Evolutionary conservation across 53 echinoderm and acorn worm species (phyloP).

Genomic region (Luidia sarsii): DNA sequence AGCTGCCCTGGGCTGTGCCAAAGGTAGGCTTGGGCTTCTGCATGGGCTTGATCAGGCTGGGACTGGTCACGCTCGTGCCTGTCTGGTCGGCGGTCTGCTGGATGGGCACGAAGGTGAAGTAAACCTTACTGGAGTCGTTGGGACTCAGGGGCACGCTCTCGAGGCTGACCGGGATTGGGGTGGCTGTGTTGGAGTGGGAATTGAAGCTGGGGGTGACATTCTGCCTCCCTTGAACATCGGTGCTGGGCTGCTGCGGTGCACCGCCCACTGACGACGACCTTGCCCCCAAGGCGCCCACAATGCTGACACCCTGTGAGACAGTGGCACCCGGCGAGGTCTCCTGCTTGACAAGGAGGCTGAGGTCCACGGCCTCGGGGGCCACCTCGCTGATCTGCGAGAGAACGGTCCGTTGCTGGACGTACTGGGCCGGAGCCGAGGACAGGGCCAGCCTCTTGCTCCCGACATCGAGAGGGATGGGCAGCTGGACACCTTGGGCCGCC

Average conservation of each 20-base stretch:
- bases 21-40: conserved; percentile 73
- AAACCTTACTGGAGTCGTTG: conserved; percentile 48
- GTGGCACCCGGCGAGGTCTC: neutral
- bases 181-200: conserved; percentile 58
- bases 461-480: conserved; percentile 22
- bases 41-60: conserved; percentile 73
- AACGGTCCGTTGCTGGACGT: neutral
- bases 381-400: conserved; percentile 45
- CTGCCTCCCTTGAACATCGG: conserved; percentile 29
- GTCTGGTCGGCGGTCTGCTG: conserved; percentile 47
- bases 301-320: neutral
- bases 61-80: conserved; percentile 38
- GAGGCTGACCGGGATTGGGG: conserved; percentile 57
- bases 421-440: conserved; percentile 9
- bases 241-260: conserved; percentile 11
- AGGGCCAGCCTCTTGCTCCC: conserved; percentile 42
- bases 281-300: conserved; percentile 3
- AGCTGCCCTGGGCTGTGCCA: conserved; percentile 43
- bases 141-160: conserved; percentile 77
- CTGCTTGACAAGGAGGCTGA: conserved; percentile 1
- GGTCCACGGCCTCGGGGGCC: neutral
- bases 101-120: conserved; percentile 75
- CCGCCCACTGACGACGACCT: neutral
- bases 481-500: neutral
- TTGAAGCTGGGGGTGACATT: conserved; percentile 42